phyloP scores from a whole-genome alignment of 2,797 vertebrate genomes.

The Sciurus vulgaris region DNA sequence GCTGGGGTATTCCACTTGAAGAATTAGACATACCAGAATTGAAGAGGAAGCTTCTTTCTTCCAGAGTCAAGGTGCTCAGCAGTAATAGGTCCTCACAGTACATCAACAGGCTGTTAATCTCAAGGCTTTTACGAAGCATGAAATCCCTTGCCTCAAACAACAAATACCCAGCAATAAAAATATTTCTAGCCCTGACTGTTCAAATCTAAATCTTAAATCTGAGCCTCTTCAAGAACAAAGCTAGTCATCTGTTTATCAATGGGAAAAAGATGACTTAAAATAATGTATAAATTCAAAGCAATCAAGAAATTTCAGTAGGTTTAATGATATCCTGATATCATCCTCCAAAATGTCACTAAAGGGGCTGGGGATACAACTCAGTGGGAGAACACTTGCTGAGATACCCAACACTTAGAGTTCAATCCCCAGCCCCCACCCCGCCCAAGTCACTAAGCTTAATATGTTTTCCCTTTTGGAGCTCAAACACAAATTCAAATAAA shows the following conservation, averaged over 20 bases:
- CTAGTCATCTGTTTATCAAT: not conserved
- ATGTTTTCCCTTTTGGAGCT: not conserved
- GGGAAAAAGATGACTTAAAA: not conserved
- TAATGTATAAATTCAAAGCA: constrained; percentile 1
- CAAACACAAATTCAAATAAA: not conserved
- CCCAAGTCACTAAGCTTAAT: not conserved
- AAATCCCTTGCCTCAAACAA: not conserved
- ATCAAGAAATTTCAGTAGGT: not conserved
- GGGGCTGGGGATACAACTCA: not conserved
- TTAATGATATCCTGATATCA: not conserved
- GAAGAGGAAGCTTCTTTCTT: not conserved
- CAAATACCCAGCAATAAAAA: not conserved
- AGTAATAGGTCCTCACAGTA: not conserved
- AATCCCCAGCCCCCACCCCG: too few species aligned
- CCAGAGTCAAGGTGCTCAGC: not conserved
- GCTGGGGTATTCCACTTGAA: not conserved
- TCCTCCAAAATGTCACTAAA: not conserved
- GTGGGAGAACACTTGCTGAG: not conserved
- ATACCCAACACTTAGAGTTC: too few species aligned
- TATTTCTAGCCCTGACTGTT: not conserved
- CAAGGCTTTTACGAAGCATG: not conserved
- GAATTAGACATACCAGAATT: not conserved
- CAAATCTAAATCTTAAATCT: constrained; percentile 20
- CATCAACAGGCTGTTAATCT: not conserved
- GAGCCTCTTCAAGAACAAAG: constrained; percentile 8